Evolutionary conservation across 2,797 vertebrate genomes (phyloP).

Genomic region (Catharus ustulatus): DNA sequence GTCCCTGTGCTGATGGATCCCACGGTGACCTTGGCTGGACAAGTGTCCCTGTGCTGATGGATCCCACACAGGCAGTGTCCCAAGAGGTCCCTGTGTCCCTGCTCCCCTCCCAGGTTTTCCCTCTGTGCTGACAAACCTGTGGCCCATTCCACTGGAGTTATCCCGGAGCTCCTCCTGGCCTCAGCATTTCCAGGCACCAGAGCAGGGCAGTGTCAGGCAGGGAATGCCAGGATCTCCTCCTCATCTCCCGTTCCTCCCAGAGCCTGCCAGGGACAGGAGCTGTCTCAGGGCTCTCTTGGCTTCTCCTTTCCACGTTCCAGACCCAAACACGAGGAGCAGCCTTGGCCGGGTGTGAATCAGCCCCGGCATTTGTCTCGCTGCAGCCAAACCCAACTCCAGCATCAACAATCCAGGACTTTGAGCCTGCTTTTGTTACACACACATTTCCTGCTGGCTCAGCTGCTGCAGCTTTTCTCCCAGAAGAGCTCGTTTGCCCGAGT

Average conservation of each 20-base stretch:
- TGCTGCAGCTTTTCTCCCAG: accelerated
- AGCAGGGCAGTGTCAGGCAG: neutral
- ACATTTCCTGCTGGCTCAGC: neutral
- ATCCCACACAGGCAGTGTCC: neutral
- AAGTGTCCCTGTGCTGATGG: neutral
- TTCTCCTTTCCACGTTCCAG: accelerated
- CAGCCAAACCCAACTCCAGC: neutral
- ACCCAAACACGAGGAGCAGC: neutral
- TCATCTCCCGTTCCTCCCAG: accelerated
- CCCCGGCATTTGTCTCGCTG: neutral
- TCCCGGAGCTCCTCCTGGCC: neutral
- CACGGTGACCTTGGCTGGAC: neutral
- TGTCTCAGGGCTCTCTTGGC: neutral
- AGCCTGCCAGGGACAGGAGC: neutral
- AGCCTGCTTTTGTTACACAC: neutral
- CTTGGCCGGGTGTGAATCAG: neutral
- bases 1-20: neutral
- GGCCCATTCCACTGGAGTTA: accelerated
- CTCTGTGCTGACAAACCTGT: accelerated
- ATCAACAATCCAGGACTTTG: neutral
- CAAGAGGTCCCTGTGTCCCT: neutral
- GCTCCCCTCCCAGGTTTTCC: neutral
- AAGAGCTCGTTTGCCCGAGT: accelerated
- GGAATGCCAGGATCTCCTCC: neutral
- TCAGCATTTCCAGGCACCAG: accelerated